phyloP scores from a whole-genome alignment of 64 coral and sea anemone genomes.

The Orbicella faveolata region DNA sequence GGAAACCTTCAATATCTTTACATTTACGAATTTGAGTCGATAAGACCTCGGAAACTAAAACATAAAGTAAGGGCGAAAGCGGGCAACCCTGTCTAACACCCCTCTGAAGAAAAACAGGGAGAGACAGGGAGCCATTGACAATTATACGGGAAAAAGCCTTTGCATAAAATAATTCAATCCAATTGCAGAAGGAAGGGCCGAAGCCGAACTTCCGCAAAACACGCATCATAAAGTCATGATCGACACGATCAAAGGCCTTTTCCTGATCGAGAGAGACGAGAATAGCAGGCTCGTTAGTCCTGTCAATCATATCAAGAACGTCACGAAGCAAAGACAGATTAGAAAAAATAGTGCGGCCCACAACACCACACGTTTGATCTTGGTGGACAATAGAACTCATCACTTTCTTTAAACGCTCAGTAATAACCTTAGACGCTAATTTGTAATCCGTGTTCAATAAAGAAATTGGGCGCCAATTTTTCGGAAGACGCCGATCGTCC shows the following conservation, averaged over 20 bases:
- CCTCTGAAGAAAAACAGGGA: neutral
- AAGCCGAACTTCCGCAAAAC: too few relatives aligned
- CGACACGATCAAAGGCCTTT: slow-evolving; percentile 1
- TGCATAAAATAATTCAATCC: neutral
- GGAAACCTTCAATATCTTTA: neutral
- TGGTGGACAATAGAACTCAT: neutral
- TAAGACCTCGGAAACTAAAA: neutral
- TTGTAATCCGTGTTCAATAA: slow-evolving; percentile 25
- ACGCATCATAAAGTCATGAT: neutral
- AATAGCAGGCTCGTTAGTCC: neutral
- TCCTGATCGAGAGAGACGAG: neutral
- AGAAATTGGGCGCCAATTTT: slow-evolving; percentile 32
- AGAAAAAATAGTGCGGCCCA: neutral
- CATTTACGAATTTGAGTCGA: neutral
- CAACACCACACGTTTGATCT: slow-evolving; percentile 6
- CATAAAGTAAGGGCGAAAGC: slow-evolving; percentile 21
- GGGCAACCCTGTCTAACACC: slow-evolving; percentile 23
- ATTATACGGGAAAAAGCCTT: neutral
- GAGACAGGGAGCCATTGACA: neutral
- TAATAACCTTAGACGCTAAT: neutral
- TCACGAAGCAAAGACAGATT: neutral
- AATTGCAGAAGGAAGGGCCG: too few relatives aligned
- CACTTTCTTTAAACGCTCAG: neutral
- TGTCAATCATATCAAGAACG: neutral
- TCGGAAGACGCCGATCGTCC: neutral